Base-by-base conservation (phyloP, 2,888 invertebrate species). In the Drosophila limbata region DNA sequence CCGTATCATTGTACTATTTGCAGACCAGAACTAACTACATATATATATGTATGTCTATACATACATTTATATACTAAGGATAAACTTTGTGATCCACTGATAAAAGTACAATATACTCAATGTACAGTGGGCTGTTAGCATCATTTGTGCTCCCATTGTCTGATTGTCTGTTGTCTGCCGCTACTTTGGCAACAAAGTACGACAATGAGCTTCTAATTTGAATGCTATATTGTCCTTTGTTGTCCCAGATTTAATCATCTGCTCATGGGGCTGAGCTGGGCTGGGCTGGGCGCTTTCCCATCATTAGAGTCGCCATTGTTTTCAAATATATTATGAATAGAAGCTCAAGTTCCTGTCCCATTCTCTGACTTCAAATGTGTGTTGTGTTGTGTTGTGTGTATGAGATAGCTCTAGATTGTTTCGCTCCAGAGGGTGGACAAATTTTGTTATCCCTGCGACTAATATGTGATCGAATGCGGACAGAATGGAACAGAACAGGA, bases 181-280 rank as follows among this genome's bases (percentile, higher is more conserved):
- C 81, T 81, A 70, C 85, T 85, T 79, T 88, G 73, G 76, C 67
- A 88, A 85, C 84, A 85, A 88, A 84, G 73, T 65, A 72, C 72
- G 72, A 85, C 85, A 85, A 85, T 85, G 82, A 82, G 84, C 76
- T 76, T 84, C 88, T 85, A 85, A 85, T 85, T 85, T 85, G 86
- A 85, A 85, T 85, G 73, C 73, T 85, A 88, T 85, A 83, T 84
- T 79, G 64, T 69, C 68, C 77, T 84, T 85, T 85, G 85, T 85
- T 79, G 74, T 74, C 66, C 39, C 68, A 84, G 88, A 85, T 88
- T 85, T 80, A 85, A 85, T 85, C 85, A 88, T 85, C 68, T 77
- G 56, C 45, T 33, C 39, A 33, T 35, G 52, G 60, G 21, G n/a
- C 37, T 37, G 13, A 2, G 11, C 35, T 35, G 35, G 13, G 35